Base-by-base conservation (phyloP, 2,113 vertebrate species). In the Ursus arctos region DNA sequence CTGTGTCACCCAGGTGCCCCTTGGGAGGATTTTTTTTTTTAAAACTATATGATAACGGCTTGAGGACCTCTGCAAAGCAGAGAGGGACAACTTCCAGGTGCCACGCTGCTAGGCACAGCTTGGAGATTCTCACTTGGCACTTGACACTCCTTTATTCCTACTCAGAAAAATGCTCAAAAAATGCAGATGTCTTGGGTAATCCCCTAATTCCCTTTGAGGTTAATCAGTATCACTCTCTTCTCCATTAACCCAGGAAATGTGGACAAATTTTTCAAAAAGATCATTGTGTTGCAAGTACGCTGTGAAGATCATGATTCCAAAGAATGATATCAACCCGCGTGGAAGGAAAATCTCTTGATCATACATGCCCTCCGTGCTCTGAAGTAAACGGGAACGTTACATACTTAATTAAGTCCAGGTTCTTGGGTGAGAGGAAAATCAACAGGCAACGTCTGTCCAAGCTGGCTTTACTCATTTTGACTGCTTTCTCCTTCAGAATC, bases 141-240 rank as follows among this genome's bases (percentile, higher is more conserved):
- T 47, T 10, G 21, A 91, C 26, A 22, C 6, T 61, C 12, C 43
- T 90, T 63, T 55, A 36, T 94, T 83, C 63, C 40, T 7, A 90
- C 51, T 93, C n/a, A 80, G 84, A 71, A 96, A 89, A 87, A 63
- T 93, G 51, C 72, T 72, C 76, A 63, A 51, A 61, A 85, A 47
- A 6, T 11, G 36, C 19, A 57, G 7, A 4, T 16, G 7, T 95
- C 31, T 80, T 95, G 36, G 15, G 47, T 69, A 87, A 82, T 40
- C 53, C 21, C 43, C 33, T 85, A 15, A 16, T 81, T 83, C 24
- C 51, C 13, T 55, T n/a, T n/a, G 71, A 31, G 6, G 24, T 51
- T 72, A 4, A 7, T 28, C 61, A 77, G 19, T 26, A 71, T 85
- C 76, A 11, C 18, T 22, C 9, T 82, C n/a, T 83, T 82, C 51